Conservation (phyloP, 2,888 invertebrate species). For the Argyresthia albistria region DNA sequence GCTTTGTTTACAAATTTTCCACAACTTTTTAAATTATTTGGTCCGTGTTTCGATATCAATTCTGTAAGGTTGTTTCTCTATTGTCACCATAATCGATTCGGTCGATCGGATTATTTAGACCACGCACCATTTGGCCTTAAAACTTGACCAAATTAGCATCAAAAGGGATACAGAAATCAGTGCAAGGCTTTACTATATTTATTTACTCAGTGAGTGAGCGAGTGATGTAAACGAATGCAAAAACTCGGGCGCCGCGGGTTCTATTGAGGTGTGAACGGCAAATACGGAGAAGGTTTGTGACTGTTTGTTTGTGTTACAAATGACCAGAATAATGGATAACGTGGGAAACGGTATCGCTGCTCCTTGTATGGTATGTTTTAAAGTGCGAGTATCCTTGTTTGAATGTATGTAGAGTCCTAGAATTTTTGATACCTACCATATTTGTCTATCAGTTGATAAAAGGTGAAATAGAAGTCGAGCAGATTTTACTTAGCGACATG, state of each 20-base stretch:
- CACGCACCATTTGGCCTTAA: too few species aligned
- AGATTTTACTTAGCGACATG: too few species aligned
- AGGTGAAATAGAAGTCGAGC: too few species aligned
- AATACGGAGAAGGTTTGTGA: conserved; percentile 17
- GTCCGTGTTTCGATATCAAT: too few species aligned
- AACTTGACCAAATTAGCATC: too few species aligned
- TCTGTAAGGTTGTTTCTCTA: too few species aligned
- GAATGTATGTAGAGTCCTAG: neutral
- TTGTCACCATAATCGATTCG: too few species aligned
- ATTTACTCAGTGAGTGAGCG: neutral
- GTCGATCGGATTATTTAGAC: too few species aligned
- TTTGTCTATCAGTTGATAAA: too few species aligned
- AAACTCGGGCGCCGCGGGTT: conserved; percentile 16
- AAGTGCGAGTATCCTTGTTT: neutral
- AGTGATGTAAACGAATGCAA: neutral
- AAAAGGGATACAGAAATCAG: neutral
- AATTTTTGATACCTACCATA: too few species aligned
- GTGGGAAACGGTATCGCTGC: neutral
- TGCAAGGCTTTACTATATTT: neutral
- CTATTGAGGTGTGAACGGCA: conserved; percentile 40
- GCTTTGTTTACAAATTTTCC: too few species aligned
- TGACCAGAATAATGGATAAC: neutral
- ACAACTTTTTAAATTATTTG: too few species aligned
- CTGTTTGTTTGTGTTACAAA: conserved; percentile 3
- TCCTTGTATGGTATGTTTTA: neutral